Evolutionary conservation across 1,140 invertebrate species (phyloP).

Genomic region (Atopsyche davidsoni): DNA sequence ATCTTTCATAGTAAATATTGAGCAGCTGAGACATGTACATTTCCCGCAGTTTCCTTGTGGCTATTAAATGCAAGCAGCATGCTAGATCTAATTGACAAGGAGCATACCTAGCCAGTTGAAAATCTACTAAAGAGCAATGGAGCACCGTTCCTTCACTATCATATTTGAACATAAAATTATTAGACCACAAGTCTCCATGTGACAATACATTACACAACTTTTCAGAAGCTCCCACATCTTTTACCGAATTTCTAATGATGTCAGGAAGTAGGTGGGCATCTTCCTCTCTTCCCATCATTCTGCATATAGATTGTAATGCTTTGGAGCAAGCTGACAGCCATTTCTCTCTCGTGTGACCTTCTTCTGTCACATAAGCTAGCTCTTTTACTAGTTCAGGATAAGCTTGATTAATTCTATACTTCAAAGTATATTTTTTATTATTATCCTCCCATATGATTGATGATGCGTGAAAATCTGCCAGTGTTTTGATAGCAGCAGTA

Average conservation of each 20-base stretch:
- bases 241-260: slow-evolving; percentile 35
- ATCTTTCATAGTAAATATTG: slow-evolving; percentile 45
- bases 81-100: slow-evolving; percentile 41
- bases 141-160: slow-evolving; percentile 30
- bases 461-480: slow-evolving; percentile 47
- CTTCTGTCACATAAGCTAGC: slow-evolving; percentile 36
- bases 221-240: slow-evolving; percentile 36
- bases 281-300: slow-evolving; percentile 34
- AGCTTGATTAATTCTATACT: slow-evolving; percentile 33
- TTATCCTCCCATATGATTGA: slow-evolving; percentile 42
- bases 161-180: slow-evolving; percentile 53
- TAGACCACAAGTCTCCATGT: slow-evolving; percentile 53
- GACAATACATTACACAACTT: slow-evolving; percentile 44
- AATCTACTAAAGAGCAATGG: slow-evolving; percentile 50
- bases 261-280: slow-evolving; percentile 32
- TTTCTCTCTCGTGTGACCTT: slow-evolving; percentile 32
- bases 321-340: slow-evolving; percentile 35
- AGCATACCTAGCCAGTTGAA: slow-evolving; percentile 49
- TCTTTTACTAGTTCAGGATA: slow-evolving; percentile 39
- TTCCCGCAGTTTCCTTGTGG: slow-evolving; percentile 37
- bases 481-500: slow-evolving; percentile 36
- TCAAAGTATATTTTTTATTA: slow-evolving; percentile 22
- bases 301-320: slow-evolving; percentile 35
- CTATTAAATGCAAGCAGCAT: slow-evolving; percentile 39
- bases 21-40: slow-evolving; percentile 41